Evolutionary conservation across 1,140 invertebrate species (phyloP), one percentile per base, ranked within the genome.

Genomic region (Cotesia chilonis): DNA sequence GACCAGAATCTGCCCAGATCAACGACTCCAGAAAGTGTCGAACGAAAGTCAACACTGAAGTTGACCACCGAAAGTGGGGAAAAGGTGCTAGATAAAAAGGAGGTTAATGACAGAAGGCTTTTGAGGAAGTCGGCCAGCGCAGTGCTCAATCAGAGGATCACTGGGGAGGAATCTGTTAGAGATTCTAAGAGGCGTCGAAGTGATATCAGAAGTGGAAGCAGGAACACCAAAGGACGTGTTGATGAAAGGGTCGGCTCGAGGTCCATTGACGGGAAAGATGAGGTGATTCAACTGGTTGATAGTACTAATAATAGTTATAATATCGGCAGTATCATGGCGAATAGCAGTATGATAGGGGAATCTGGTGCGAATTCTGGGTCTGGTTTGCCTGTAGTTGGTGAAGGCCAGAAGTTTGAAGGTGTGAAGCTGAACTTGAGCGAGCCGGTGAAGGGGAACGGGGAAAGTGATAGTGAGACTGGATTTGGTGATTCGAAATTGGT

Each of bases 51-150:
- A 14, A 28, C 28, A 28, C 28, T 28, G 28, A 28, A 28, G 28
- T 28, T 28, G 28, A 28, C 28, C 28, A 28, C 28, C 28, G 28
- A 28, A 28, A 28, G 28, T 28, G 28, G 28, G 28, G 28, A 28
- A 28, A 28, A 28, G 28, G 28, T 28, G 28, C 28, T 28, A 28
- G 57, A 73, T 28, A 47, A 60, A 3, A 71, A 77, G 9, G 70
- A 38, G 10, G 63, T 51, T 14, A 74, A 66, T 35, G 79, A 82
- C 51, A 66, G 79, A 2, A 57, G 79, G 36, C 75, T 74, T 6
- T 55, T 80, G 0, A 64, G 75, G 35, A 82, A 82, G 73, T 79
- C 79, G 3, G 80, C 79, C 0, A 83, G 80, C 71, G 80, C 80
- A 9, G 80, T 82, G 64, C 55, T 83, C 0, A 81, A 82, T 75